A percentile compares a stretch with the other conserved stretches of the same genome.
These are phyloP conservation scores for Montipora sp. DNA, from an alignment of 64 coral and sea anemone genomes.

Conservation along the genomic window DNA sequence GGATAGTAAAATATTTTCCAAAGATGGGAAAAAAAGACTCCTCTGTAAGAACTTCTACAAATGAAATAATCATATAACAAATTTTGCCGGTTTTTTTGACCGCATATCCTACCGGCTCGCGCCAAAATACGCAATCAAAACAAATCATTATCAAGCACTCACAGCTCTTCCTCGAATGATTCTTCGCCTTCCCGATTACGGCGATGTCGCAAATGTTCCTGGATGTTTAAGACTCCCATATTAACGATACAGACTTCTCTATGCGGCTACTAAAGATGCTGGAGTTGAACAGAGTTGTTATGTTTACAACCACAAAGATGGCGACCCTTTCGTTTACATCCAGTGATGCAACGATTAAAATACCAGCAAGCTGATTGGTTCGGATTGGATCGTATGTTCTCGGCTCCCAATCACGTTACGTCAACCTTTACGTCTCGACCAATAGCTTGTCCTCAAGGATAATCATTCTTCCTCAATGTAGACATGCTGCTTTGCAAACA, in stretches of 20 bases:
- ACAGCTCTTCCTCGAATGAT: neutral
- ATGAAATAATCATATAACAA: neutral
- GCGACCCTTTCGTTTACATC: constrained; percentile 50
- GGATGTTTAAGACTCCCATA: constrained; percentile 67
- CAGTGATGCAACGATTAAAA: constrained; percentile 45
- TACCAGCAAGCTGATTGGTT: neutral
- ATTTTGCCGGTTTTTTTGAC: constrained; percentile 6
- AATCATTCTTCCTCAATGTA: too few species aligned
- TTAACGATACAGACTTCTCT: neutral
- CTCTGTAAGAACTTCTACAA: neutral
- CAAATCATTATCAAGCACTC: neutral
- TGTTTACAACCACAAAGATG: constrained; percentile 49
- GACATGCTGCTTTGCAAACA: too few species aligned
- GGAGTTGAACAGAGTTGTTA: neutral
- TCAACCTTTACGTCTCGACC: too few species aligned
- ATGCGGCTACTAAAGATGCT: too few species aligned
- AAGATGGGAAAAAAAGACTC: neutral
- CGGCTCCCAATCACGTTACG: too few species aligned
- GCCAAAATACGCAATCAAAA: neutral
- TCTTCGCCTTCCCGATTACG: constrained; percentile 4
- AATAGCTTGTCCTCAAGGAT: too few species aligned
- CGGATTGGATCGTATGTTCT: neutral
- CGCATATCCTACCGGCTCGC: neutral
- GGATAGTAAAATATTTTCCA: neutral
- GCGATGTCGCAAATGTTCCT: constrained; percentile 62